A percentile compares a stretch with the other conserved stretches of the same genome.
These are phyloP conservation scores for Drosophila pandora DNA, from an alignment of 1,140 invertebrate genomes.

Conservation along the genomic window DNA sequence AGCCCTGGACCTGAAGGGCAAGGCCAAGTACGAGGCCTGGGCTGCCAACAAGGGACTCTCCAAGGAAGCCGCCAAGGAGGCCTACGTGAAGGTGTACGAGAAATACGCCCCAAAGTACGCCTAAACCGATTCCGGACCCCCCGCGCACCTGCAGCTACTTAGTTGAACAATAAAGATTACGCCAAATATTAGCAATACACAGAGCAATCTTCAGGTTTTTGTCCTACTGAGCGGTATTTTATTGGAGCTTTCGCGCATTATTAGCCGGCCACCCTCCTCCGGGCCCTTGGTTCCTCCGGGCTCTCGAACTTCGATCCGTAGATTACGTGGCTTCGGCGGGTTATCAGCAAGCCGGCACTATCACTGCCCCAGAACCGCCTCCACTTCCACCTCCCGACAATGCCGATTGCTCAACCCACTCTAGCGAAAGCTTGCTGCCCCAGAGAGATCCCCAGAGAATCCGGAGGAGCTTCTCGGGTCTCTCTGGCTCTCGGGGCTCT, in stretches of 20 bases:
- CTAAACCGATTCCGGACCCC: slow-evolving; percentile 30
- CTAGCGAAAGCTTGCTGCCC: slow-evolving; percentile 32
- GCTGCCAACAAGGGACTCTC: slow-evolving; percentile 90
- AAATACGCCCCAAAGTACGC: slow-evolving; percentile 84
- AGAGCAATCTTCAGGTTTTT: slow-evolving; percentile 31
- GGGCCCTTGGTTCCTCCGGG: background rate
- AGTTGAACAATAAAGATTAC: slow-evolving; percentile 40
- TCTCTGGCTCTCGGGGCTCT: background rate
- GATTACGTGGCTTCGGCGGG: slow-evolving; percentile 33
- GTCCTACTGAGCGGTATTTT: slow-evolving; percentile 30
- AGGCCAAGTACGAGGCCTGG: slow-evolving; percentile 99
- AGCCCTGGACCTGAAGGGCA: slow-evolving; percentile 95
- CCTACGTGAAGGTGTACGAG: slow-evolving; percentile 91
- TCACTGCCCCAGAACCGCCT: slow-evolving; percentile 9
- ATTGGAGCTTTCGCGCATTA: slow-evolving; percentile 40
- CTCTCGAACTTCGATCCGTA: slow-evolving; percentile 46
- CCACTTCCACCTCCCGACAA: background rate
- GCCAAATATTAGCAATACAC: slow-evolving; percentile 21
- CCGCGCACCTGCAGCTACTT: slow-evolving; percentile 21
- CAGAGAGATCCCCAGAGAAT: slow-evolving; percentile 31
- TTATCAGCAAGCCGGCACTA: slow-evolving; percentile 36
- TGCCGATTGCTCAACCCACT: slow-evolving; percentile 34
- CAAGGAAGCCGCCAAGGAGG: slow-evolving; percentile 92
- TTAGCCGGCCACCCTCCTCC: background rate
- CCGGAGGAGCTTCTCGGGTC: slow-evolving; percentile 6